A percentile compares a stretch with the other conserved stretches of the same genome.
These are phyloP conservation scores for Coleophora deauratella DNA, from an alignment of 2,888 invertebrate genomes.

Conservation along the genomic window DNA sequence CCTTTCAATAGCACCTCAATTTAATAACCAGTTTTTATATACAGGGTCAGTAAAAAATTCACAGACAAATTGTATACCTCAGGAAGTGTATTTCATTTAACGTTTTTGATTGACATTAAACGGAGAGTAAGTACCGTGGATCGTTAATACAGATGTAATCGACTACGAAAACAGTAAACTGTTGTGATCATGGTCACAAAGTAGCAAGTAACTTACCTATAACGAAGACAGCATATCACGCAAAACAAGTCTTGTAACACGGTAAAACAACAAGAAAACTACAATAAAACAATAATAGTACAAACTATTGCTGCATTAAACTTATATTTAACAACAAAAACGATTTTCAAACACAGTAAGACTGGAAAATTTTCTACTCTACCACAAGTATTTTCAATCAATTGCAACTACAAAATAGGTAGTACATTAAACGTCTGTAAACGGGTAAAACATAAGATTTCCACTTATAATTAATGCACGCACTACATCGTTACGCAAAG, in stretches of 20 bases:
- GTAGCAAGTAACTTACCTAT: slow-evolving; percentile 17
- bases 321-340: slow-evolving; percentile 31
- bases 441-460: slow-evolving; percentile 44
- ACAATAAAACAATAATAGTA: slow-evolving; percentile 36
- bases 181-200: not conserved
- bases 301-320: slow-evolving; percentile 28
- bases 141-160: slow-evolving; percentile 5
- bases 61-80: too few relatives aligned
- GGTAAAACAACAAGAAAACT: slow-evolving; percentile 31
- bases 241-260: slow-evolving; percentile 1
- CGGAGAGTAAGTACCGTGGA: slow-evolving; percentile 9
- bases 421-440: slow-evolving; percentile 27
- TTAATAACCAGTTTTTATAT: too few relatives aligned
- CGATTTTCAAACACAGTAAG: slow-evolving; percentile 30
- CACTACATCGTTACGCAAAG: slow-evolving; percentile 55
- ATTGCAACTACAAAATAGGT: slow-evolving; percentile 31
- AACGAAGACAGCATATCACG: slow-evolving; percentile 20
- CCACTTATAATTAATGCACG: slow-evolving; percentile 42
- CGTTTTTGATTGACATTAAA: too few relatives aligned
- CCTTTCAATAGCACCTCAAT: too few relatives aligned
- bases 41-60: too few relatives aligned
- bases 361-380: slow-evolving; percentile 27
- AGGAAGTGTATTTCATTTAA: too few relatives aligned
- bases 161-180: slow-evolving; percentile 7
- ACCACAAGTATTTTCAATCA: slow-evolving; percentile 30